These are phyloP conservation scores for Sinodicranocentrus sp. DNA, from an alignment of 2,888 invertebrate genomes.

Conservation along the genomic window DNA sequence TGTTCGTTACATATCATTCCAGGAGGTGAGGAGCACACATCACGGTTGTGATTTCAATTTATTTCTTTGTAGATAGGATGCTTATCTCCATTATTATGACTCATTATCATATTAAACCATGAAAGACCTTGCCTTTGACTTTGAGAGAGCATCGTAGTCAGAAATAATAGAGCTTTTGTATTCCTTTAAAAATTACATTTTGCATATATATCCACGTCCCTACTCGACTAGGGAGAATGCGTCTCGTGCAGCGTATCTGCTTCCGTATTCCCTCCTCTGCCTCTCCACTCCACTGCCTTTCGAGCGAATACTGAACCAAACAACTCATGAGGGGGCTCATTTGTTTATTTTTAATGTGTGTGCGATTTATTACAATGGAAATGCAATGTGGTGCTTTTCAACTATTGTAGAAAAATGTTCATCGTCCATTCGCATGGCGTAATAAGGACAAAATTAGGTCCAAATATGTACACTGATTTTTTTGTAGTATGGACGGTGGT, in stretches of 20 bases:
- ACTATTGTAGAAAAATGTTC: too few species aligned
- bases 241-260: neutral
- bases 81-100: slow-evolving; percentile 55
- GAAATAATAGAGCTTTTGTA: slow-evolving; percentile 61
- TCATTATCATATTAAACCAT: slow-evolving; percentile 71
- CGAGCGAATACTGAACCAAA: too few species aligned
- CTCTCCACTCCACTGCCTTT: neutral
- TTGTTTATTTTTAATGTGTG: too few species aligned
- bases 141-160: slow-evolving; percentile 66
- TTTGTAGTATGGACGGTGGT: too few species aligned
- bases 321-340: too few species aligned
- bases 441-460: too few species aligned
- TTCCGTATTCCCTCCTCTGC: slow-evolving; percentile 33
- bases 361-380: too few species aligned
- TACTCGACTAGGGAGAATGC: neutral
- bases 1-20: slow-evolving; percentile 18
- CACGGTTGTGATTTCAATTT: slow-evolving; percentile 59
- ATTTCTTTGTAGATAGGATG: slow-evolving; percentile 51
- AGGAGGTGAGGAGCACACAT: slow-evolving; percentile 29
- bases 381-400: too few species aligned
- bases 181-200: slow-evolving; percentile 52
- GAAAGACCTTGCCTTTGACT: slow-evolving; percentile 73
- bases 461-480: too few species aligned
- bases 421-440: too few species aligned
- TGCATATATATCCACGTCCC: slow-evolving; percentile 12